Evolutionary conservation across 2,113 vertebrate species (phyloP).

Genomic region (Bambusicola thoracicus): DNA sequence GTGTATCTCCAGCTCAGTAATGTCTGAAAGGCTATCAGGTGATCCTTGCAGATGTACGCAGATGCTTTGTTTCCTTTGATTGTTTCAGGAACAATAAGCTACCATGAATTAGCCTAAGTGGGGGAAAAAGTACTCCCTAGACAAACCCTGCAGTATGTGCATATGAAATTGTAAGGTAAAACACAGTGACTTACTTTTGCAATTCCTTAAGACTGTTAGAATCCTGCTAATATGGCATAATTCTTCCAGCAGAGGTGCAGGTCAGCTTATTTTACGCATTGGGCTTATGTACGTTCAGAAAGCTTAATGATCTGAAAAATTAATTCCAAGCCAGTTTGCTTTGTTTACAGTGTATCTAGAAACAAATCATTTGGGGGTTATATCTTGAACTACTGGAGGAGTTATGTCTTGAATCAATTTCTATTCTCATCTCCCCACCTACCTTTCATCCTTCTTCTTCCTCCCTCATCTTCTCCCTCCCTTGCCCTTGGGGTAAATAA

Average conservation of each 20-base stretch:
- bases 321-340: conserved; percentile 16
- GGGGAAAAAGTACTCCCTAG: not conserved
- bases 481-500: conserved; percentile 36
- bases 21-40: conserved; percentile 38
- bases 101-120: not conserved
- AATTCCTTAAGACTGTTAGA: not conserved
- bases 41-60: not conserved
- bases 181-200: not conserved
- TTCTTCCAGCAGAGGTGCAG: not conserved
- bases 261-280: not conserved
- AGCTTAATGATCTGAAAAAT: not conserved
- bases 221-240: not conserved
- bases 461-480: not conserved
- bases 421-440: not conserved
- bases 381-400: conserved; percentile 20
- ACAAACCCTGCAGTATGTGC: not conserved
- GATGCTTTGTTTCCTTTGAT: conserved; percentile 41
- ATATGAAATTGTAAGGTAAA: not conserved
- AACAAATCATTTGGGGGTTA: not conserved
- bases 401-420: not conserved
- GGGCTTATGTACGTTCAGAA: not conserved
- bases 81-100: conserved; percentile 50
- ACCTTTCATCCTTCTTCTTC: not conserved
- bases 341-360: conserved; percentile 12
- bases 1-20: conserved; percentile 19